Percentiles rank a stretch among this genome's conserved stretches.
Conservation (phyloP, 2,888 invertebrate genomes). For the Spodoptera littoralis region DNA sequence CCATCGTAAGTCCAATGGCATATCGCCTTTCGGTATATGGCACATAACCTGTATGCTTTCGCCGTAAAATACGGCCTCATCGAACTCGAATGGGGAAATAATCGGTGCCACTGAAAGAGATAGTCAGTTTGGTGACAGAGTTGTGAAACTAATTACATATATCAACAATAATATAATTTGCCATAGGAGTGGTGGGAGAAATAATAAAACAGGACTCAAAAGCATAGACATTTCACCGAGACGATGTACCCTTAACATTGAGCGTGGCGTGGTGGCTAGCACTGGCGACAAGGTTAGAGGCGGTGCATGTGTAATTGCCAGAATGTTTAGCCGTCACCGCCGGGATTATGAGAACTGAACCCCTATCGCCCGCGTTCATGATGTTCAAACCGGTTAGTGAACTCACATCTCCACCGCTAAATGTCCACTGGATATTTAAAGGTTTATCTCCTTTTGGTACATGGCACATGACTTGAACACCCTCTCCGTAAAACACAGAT, state of each 20-base stretch:
- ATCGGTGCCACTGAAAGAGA: constrained; percentile 89
- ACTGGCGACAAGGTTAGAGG: constrained; percentile 90
- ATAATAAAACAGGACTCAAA: constrained; percentile 68
- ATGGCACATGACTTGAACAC: constrained; percentile 89
- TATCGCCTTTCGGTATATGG: constrained; percentile 91
- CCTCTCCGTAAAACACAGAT: constrained; percentile 88
- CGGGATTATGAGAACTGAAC: constrained; percentile 91
- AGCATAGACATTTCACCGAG: constrained; percentile 75
- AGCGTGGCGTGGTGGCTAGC: constrained; percentile 89
- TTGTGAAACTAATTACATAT: constrained; percentile 27
- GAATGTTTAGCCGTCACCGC: constrained; percentile 91
- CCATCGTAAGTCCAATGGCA: constrained; percentile 90
- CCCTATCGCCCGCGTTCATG: constrained; percentile 90
- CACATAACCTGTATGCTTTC: constrained; percentile 90
- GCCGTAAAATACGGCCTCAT: constrained; percentile 87
- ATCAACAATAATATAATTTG: constrained; percentile 32
- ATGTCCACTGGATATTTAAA: constrained; percentile 92
- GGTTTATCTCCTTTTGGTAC: constrained; percentile 92
- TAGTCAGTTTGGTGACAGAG: constrained; percentile 47
- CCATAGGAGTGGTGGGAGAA: constrained; percentile 51
- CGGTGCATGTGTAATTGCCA: constrained; percentile 92
- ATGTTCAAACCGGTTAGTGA: constrained; percentile 89
- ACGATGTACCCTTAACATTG: constrained; percentile 90
- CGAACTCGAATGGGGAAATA: constrained; percentile 89
- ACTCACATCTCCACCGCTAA: constrained; percentile 90